phyloP scores from a whole-genome alignment of 2,113 vertebrate genomes.

The Hyla sarda region DNA sequence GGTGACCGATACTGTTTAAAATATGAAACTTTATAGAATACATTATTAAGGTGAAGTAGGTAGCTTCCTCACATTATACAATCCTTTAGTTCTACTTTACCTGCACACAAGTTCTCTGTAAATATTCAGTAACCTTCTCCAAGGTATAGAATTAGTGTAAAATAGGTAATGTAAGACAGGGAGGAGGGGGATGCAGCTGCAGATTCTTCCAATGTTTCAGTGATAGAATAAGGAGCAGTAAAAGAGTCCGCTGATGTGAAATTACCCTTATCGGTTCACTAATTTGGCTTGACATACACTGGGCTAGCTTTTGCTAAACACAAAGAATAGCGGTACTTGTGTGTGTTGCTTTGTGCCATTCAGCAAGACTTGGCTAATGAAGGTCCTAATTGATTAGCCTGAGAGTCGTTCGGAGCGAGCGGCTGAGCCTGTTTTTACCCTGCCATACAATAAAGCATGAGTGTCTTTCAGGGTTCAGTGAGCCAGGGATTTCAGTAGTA shows the following conservation, averaged over 20 bases:
- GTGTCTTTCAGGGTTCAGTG: constrained; percentile 41
- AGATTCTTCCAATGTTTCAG: too few species aligned
- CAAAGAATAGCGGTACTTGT: background rate
- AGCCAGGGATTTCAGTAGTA: constrained; percentile 37
- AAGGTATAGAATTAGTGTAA: too few species aligned
- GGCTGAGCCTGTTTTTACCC: constrained; percentile 25
- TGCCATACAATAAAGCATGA: constrained; percentile 22
- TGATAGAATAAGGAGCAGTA: too few species aligned
- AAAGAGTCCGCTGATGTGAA: too few species aligned
- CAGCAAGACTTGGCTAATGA: constrained; percentile 9
- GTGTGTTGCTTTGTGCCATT: background rate
- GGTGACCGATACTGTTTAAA: too few species aligned
- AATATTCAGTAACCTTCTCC: too few species aligned
- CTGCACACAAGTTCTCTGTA: too few species aligned
- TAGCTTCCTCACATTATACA: too few species aligned
- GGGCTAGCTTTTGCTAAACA: background rate
- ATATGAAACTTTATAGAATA: too few species aligned
- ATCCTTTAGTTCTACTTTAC: too few species aligned
- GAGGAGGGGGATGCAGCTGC: background rate
- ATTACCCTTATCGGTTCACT: background rate
- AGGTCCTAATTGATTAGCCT: constrained; percentile 25
- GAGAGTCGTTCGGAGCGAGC: background rate
- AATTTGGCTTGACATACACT: background rate
- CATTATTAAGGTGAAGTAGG: too few species aligned
- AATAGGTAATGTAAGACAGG: background rate